Conservation (phyloP, 1,140 invertebrate species). For the Lasioglossum baleicum region DNA sequence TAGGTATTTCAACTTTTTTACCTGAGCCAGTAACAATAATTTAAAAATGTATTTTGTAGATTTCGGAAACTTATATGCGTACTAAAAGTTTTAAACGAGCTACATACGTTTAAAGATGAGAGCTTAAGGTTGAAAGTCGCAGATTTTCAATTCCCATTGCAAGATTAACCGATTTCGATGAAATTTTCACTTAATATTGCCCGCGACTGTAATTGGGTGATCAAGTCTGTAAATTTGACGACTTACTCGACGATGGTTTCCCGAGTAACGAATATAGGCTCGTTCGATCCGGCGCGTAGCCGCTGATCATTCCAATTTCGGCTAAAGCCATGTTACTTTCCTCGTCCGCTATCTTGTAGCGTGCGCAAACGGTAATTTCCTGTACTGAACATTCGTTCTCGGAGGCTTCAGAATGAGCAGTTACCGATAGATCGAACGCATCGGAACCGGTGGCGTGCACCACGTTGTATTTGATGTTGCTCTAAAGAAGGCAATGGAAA, state of each 20-base stretch:
- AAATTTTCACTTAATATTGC: no score
- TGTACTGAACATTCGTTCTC: conserved; percentile 75
- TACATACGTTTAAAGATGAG: no score
- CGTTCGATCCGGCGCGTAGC: conserved; percentile 81
- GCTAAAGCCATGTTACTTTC: conserved; percentile 84
- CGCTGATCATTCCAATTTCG: conserved; percentile 84
- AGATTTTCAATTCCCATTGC: no score
- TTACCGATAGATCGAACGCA: conserved; percentile 75
- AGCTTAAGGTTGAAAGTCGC: no score
- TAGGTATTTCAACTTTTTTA: no score
- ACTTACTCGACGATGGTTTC: conserved; percentile 75
- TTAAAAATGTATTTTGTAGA: no score
- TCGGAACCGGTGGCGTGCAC: conserved; percentile 73
- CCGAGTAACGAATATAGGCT: conserved; percentile 78
- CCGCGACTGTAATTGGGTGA: not conserved
- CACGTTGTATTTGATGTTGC: conserved; percentile 81
- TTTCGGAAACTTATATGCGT: no score
- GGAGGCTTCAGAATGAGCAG: conserved; percentile 63
- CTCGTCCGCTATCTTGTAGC: conserved; percentile 77
- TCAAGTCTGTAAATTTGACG: not conserved
- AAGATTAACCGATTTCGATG: no score
- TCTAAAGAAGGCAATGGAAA: conserved; percentile 67
- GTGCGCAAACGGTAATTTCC: conserved; percentile 71
- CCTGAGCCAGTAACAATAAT: no score
- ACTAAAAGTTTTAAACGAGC: no score